Percentiles rank a stretch among this genome's conserved stretches.
These are phyloP conservation scores for Pedicia rivosa DNA, from an alignment of 2,888 invertebrate species.

Conservation along the genomic window DNA sequence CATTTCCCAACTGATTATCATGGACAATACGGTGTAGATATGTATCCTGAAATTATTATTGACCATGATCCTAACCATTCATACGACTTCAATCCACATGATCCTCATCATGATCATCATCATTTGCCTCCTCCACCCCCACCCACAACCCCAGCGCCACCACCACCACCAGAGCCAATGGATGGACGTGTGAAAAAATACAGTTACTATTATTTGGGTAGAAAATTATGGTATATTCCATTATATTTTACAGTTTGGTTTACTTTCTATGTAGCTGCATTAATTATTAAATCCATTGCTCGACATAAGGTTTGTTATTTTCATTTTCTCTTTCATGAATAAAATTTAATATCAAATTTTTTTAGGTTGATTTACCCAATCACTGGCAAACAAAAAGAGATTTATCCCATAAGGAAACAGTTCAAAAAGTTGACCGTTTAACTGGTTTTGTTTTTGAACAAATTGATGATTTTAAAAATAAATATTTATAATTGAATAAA, in stretches of 20 bases:
- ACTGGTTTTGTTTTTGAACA: slow-evolving; percentile 25
- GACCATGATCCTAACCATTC: too few species aligned
- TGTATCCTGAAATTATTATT: slow-evolving; percentile 17
- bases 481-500: slow-evolving; percentile 14
- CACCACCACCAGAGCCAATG: slow-evolving; percentile 18
- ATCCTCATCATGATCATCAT: slow-evolving; percentile 14
- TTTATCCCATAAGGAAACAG: slow-evolving; percentile 16
- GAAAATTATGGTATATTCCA: slow-evolving; percentile 54
- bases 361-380: slow-evolving; percentile 28
- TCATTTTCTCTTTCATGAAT: too few species aligned
- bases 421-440: slow-evolving; percentile 23
- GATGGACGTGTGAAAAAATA: slow-evolving; percentile 37
- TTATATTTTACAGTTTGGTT: slow-evolving; percentile 49
- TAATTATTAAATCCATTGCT: slow-evolving; percentile 49
- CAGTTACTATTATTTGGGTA: slow-evolving; percentile 51
- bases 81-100: too few species aligned
- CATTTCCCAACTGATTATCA: slow-evolving; percentile 11
- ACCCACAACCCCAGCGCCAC: slow-evolving; percentile 21
- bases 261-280: slow-evolving; percentile 42
- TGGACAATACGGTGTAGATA: slow-evolving; percentile 15
- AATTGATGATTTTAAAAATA: slow-evolving; percentile 26
- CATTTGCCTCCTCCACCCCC: slow-evolving; percentile 19
- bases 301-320: slow-evolving; percentile 44
- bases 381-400: slow-evolving; percentile 23
- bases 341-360: slow-evolving; percentile 8